Conservation (phyloP, 2,113 vertebrate genomes). For the Rattus norvegicus region DNA sequence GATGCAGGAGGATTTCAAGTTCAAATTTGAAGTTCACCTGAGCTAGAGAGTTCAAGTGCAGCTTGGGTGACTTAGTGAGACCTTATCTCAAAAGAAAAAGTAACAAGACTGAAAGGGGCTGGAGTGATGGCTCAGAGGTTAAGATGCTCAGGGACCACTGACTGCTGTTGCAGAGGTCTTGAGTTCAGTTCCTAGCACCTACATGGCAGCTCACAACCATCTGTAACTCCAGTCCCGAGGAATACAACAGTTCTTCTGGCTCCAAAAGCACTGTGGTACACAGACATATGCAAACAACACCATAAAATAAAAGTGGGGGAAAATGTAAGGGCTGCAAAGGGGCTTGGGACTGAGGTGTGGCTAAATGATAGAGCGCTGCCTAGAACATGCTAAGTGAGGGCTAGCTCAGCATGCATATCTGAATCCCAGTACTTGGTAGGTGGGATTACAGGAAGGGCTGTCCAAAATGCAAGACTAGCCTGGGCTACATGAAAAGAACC, state of each 20-base stretch:
- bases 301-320: background rate
- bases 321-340: background rate
- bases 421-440: background rate
- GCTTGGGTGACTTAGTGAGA: background rate
- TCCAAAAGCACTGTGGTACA: background rate
- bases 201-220: background rate
- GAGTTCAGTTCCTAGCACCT: background rate
- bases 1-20: background rate
- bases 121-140: background rate
- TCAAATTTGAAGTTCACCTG: background rate
- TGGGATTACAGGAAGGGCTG: no score
- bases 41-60: background rate
- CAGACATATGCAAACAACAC: background rate
- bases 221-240: background rate
- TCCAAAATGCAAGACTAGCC: background rate
- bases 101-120: background rate
- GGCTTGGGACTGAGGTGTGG: background rate
- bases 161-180: background rate
- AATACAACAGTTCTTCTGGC: background rate
- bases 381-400: background rate
- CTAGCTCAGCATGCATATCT: background rate
- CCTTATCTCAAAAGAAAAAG: background rate
- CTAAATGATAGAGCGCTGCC: background rate
- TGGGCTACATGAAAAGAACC: background rate
- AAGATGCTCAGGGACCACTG: background rate